Base-by-base conservation (phyloP, 1,140 invertebrate genomes). In the Potamilus streckersoni region DNA sequence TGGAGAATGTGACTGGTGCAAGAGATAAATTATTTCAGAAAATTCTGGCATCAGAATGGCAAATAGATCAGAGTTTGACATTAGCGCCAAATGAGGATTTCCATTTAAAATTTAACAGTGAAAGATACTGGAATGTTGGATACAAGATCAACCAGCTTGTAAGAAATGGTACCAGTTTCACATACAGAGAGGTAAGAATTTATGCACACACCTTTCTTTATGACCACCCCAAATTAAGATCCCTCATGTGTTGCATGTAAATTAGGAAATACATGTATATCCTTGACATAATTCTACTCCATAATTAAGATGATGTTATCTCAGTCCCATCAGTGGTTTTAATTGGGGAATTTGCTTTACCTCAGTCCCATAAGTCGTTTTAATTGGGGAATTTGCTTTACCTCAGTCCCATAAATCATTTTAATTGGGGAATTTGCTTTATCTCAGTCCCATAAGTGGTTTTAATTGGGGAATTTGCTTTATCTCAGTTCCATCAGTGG, bases 91-190 rank as follows among this genome's bases (percentile, higher is more conserved):
- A 58, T 12, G 72, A 74, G n/a, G 56, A 66, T 27, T 80, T 81
- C 56, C 62, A 64, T 20, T 59, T 83, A 17, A 69, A 59, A 6
- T 83, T 83, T 61, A 85, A 78, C 20, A 80, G 73, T n/a, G 78
- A 83, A 13, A 70, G 83, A 20, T 86, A 80, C 71, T 82, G 84
- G 73, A 73, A 76, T 68, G 68, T 77, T 61, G 80, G 81, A 11
- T 83, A 83, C 58, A 68, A 69, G 71, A 64, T 79, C 58, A 62
- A 78, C n/a, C 58, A 64, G 56, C 74, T 67, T 16, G 55, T 71
- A 15, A 55, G 56, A n/a, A 60, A 57, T 19, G 57, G 64, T 49
- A 61, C 20, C 20, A 2, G 14, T 16, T 58, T 61, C 19, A 58
- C 20, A 16, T 64, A 71, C 57, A 60, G 66, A 70, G 66, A 64